Conservation (phyloP, 2,113 vertebrate genomes). For the Reinhardtius hippoglossoides region DNA sequence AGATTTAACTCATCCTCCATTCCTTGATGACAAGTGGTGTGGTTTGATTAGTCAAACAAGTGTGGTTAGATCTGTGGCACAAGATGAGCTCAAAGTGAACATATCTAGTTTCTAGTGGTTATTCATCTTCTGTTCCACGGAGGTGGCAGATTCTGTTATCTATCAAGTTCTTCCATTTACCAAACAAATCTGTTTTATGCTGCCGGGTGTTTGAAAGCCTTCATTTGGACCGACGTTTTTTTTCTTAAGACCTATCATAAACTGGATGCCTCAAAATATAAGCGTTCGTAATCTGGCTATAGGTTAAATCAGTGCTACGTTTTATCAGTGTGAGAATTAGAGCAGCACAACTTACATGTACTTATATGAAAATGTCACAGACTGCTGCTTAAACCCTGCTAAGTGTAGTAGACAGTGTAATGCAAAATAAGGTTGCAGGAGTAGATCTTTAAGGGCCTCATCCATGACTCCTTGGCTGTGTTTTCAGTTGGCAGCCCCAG, state of each 20-base stretch:
- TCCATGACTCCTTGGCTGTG: slow-evolving; percentile 62
- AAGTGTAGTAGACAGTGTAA: slow-evolving; percentile 28
- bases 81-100: background rate
- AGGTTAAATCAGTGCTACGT: slow-evolving; percentile 23
- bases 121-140: slow-evolving; percentile 5
- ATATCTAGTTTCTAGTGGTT: background rate
- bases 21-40: background rate
- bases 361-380: slow-evolving; percentile 40
- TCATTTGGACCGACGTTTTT: background rate
- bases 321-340: slow-evolving; percentile 18
- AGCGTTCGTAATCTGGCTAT: slow-evolving; percentile 15
- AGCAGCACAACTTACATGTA: slow-evolving; percentile 10
- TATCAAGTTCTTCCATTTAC: slow-evolving; percentile 16
- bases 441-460: slow-evolving; percentile 52
- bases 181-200: background rate
- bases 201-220: background rate
- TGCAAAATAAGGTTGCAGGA: slow-evolving; percentile 38
- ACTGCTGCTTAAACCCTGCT: slow-evolving; percentile 33
- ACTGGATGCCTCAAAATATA: slow-evolving; percentile 23
- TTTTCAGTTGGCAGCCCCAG: slow-evolving; percentile 65
- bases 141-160: slow-evolving; percentile 5
- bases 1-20: background rate
- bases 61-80: slow-evolving; percentile 24
- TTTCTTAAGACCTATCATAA: slow-evolving; percentile 8
- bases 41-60: slow-evolving; percentile 16